Conservation (phyloP, 2,113 vertebrate genomes). For the Anthoscopus minutus region DNA sequence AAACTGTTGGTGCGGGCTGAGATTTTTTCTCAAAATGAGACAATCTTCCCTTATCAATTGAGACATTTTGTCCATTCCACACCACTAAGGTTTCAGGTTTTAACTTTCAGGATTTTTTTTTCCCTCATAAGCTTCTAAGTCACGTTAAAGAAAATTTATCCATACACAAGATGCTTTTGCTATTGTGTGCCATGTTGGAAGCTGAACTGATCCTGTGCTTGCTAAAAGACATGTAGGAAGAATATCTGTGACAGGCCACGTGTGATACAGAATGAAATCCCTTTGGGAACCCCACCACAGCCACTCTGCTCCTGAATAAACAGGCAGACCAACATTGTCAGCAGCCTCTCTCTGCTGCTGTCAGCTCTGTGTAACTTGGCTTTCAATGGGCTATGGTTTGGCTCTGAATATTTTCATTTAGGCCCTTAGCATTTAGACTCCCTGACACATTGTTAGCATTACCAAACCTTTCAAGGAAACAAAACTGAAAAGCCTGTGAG, state of each 20-base stretch:
- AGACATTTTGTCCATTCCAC: background rate
- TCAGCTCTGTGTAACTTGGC: background rate
- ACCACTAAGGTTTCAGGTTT: background rate
- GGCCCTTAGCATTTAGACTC: background rate
- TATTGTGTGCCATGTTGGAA: background rate
- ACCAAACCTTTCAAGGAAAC: background rate
- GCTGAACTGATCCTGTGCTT: background rate
- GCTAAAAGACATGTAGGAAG: background rate
- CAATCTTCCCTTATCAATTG: background rate
- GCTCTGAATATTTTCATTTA: background rate
- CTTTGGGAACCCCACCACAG: background rate
- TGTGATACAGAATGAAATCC: background rate
- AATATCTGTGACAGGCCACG: background rate
- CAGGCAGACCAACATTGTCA: fast-evolving
- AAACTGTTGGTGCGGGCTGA: background rate
- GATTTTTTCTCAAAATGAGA: background rate
- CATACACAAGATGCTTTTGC: background rate
- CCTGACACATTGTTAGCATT: background rate
- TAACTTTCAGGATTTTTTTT: background rate
- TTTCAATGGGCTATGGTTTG: background rate
- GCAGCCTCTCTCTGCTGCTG: background rate
- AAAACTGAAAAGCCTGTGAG: background rate
- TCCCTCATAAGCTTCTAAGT: background rate
- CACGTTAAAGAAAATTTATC: background rate
- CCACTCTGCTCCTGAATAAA: background rate